Percentiles rank a stretch among this genome's conserved stretches.
phyloP scores from a whole-genome alignment of 2,888 invertebrate species.

The Bimastos eiseni region DNA sequence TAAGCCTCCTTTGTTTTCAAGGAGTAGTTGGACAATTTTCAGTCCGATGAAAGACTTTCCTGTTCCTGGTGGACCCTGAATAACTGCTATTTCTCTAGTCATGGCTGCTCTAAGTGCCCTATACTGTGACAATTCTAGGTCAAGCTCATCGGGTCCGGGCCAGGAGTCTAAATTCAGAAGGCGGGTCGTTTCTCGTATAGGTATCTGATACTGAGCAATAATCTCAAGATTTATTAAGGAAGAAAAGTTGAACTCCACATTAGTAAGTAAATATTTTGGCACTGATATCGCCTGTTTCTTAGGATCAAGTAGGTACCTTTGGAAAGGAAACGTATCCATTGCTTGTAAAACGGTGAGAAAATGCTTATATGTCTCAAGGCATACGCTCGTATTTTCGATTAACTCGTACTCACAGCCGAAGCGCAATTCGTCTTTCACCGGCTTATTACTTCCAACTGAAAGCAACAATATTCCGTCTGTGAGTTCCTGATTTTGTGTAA shows the following conservation, averaged over 20 bases:
- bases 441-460: slow-evolving; percentile 33
- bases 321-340: slow-evolving; percentile 70
- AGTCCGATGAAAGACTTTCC: slow-evolving; percentile 50
- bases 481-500: slow-evolving; percentile 67
- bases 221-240: background rate
- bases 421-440: background rate
- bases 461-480: slow-evolving; percentile 53
- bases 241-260: background rate
- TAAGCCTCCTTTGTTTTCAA: slow-evolving; percentile 65
- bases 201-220: background rate
- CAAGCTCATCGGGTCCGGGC: slow-evolving; percentile 45
- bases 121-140: slow-evolving; percentile 48
- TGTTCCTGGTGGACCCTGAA: slow-evolving; percentile 51
- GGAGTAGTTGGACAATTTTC: slow-evolving; percentile 64
- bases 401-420: slow-evolving; percentile 60
- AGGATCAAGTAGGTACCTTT: slow-evolving; percentile 69
- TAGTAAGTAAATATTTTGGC: slow-evolving; percentile 7
- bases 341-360: slow-evolving; percentile 72
- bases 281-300: background rate
- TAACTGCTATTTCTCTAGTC: slow-evolving; percentile 53
- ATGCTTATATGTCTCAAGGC: slow-evolving; percentile 78
- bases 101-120: slow-evolving; percentile 47
- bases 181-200: background rate
- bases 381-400: slow-evolving; percentile 75
- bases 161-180: slow-evolving; percentile 37